phyloP scores from a whole-genome alignment of 2,888 invertebrate genomes.

The Synergus laeviventris region DNA sequence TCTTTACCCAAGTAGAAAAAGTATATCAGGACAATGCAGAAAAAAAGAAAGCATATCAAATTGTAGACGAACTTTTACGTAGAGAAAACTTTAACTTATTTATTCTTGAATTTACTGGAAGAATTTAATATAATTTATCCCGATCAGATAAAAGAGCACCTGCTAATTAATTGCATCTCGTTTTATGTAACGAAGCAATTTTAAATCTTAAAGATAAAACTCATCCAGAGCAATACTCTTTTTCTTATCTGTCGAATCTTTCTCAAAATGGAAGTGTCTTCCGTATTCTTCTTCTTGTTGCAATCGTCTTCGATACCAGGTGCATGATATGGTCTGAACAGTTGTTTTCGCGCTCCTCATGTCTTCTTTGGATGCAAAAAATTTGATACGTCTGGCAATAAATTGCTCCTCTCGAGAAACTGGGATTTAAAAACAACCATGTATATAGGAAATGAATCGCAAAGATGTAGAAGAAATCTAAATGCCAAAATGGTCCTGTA shows the following conservation, averaged over 20 bases:
- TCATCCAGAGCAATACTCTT: neutral
- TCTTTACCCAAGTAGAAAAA: neutral
- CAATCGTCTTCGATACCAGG: neutral
- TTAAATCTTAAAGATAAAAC: neutral
- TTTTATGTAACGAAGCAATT: neutral
- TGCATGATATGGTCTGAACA: neutral
- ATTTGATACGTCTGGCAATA: neutral
- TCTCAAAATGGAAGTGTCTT: neutral
- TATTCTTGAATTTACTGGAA: neutral
- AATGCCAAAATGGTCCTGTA: neutral
- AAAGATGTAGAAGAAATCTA: neutral
- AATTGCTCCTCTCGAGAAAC: neutral
- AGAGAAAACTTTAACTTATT: neutral
- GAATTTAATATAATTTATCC: neutral
- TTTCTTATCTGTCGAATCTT: neutral
- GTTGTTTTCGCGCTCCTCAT: neutral
- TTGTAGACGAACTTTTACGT: neutral
- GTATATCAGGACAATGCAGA: constrained; percentile 1
- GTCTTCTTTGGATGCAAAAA: neutral
- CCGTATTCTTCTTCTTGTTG: neutral
- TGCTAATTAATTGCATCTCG: neutral
- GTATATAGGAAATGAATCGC: neutral
- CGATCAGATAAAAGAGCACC: neutral
- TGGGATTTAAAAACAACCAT: neutral
- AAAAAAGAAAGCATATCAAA: neutral